These are phyloP conservation scores for Pelobates fuscus DNA, from an alignment of 2,113 vertebrate genomes.

Conservation along the genomic window DNA sequence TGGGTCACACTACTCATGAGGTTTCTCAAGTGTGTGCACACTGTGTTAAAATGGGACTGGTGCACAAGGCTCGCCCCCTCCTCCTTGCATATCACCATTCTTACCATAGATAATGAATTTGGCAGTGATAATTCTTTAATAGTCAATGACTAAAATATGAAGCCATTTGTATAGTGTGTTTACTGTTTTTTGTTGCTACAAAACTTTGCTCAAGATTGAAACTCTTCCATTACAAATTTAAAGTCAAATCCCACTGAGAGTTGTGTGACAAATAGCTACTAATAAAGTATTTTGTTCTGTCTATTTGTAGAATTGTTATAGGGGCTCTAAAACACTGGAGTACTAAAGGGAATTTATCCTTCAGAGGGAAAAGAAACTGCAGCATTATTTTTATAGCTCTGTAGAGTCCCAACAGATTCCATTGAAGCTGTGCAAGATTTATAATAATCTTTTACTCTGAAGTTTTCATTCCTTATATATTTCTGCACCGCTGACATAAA, in stretches of 20 bases:
- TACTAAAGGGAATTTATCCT: slow-evolving; percentile 50
- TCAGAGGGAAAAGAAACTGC: slow-evolving; percentile 49
- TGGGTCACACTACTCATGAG: too few species aligned
- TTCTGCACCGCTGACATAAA: slow-evolving; percentile 54
- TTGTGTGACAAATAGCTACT: slow-evolving; percentile 33
- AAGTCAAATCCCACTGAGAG: slow-evolving; percentile 27
- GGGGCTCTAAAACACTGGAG: slow-evolving; percentile 33
- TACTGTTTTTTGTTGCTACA: neutral
- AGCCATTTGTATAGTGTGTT: neutral
- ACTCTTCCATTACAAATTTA: slow-evolving; percentile 37
- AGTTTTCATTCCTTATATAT: slow-evolving; percentile 47
- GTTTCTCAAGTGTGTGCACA: too few species aligned
- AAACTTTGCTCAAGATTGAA: slow-evolving; percentile 29
- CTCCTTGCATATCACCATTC: too few species aligned
- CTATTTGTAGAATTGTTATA: slow-evolving; percentile 44
- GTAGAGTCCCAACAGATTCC: slow-evolving; percentile 47
- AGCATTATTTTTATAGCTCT: slow-evolving; percentile 53
- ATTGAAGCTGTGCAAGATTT: slow-evolving; percentile 41
- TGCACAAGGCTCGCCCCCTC: too few species aligned
- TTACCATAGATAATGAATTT: too few species aligned
- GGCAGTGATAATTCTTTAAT: too few species aligned
- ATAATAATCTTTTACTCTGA: slow-evolving; percentile 51
- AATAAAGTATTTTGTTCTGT: slow-evolving; percentile 47
- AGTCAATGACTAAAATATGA: too few species aligned
- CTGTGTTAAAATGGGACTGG: too few species aligned